Base-by-base conservation (phyloP, 2,113 vertebrate species). In the Herpetotheres cachinnans region DNA sequence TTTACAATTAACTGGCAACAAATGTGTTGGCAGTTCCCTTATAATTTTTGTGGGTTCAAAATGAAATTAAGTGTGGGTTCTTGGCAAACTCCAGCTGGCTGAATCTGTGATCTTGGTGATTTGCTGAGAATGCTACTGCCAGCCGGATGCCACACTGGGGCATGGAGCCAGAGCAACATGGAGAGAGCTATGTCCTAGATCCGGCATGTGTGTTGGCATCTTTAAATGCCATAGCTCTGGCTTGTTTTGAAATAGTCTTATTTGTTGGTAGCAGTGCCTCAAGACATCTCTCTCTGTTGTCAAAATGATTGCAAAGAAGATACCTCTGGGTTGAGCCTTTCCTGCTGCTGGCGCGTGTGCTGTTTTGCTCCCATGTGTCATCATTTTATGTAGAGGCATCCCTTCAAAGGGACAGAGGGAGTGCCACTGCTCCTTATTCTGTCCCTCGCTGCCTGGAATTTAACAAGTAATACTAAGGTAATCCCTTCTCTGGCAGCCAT, bases 171-270 rank as follows among this genome's bases (percentile, higher is more conserved):
- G 73, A 38, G 78, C 72, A 38, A 13, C 0, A 0, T 11, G 85
- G 70, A 42, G 65, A 55, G 42, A 18, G 22, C 58, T 24, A 1
- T 3, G n/a, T 34, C 56, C 70, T 55, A 1, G 32, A 29, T 79
- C 73, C 46, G 0, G 0, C 2, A 0, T n/a, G 15, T 7, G 7
- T 6, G 3, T 16, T 81, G 73, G 22, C 52, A 2, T 42, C 69
- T 72, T 50, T 30, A 44, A 82, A 21, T 20, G 10, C 50, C 13
- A 0, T 7, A 16, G 61, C 61, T 71, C 54, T 32, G 62, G 34
- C 47, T 66, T 65, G 29, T 90, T 96, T 85, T 65, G 96, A 87
- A 91, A 22, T 65, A 18, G 56, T 52, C 52, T 74, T 61, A 0
- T 72, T 59, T 93, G 74, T 49, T 65, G 25, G 44, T 76, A 40